Evolutionary conservation across 1,140 invertebrate genomes (phyloP), one percentile per base, ranked within the genome.

Genomic region (Samia ricini): DNA sequence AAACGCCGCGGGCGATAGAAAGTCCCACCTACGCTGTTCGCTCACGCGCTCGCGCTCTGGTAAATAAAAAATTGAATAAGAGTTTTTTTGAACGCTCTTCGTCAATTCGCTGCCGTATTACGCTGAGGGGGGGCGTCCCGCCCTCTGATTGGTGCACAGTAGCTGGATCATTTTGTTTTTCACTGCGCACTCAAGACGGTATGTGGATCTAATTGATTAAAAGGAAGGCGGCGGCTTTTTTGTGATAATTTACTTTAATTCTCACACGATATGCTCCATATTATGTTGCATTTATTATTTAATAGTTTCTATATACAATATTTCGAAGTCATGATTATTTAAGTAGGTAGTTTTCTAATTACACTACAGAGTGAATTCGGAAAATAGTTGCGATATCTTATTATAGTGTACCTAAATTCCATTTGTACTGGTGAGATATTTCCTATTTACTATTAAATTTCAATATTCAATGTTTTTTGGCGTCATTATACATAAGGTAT

Each of bases 71-170:
- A 80, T 66, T 70, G 63, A 69, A 72, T 74, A 73, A 36, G 77
- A 78, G 76, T 55, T 78, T 86, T 85, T 85, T 85, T 78, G 68
- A 83, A 83, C 57, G 69, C 63, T 33, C 48, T 64, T 79, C 72
- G 64, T 69, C 77, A 80, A 78, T 77, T 70, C 75, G 80, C 83
- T 66, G 76, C 85, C 74, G 83, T 74, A 71, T 88, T 88, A 88
- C 85, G 81, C 79, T n/a, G n/a, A 79, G 75, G 75, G 80, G 75
- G 74, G 83, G 81, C 82, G 82, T 74, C 72, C 64, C 57, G 66
- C 49, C 22, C 62, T 64, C 66, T 81, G 79, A 86, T 86, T 86
- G 83, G 83, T 79, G 80, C 64, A 85, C 82, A 74, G 81, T 77
- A 83, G 78, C 78, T 59, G 63, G 71, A 76, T 75, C 69, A 70